Base-by-base conservation (phyloP, 2,113 vertebrate genomes). In the Caranx melampygus region DNA sequence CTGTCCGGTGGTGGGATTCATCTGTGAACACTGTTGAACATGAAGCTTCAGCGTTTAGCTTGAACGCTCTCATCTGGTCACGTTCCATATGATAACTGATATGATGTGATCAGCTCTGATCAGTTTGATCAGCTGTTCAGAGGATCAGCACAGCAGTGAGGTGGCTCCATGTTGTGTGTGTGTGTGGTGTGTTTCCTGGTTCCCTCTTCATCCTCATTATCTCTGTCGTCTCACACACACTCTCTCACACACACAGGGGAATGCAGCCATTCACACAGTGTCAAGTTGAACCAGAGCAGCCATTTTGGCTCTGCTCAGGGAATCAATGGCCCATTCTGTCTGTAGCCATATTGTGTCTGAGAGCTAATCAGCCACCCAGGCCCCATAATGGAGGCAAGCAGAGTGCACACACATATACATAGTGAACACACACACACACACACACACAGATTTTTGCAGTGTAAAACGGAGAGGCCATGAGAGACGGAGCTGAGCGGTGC, bases 291-390 rank as follows among this genome's bases (percentile, higher is more conserved):
- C 34, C 84, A 33, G 59, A 72, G 82, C 78, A 61, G 86, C 87
- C 83, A 88, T 89, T 85, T 85, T 88, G 78, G 79, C 84, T 75
- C 78, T 60, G 55, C 81, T 31, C 45, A 15, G 55, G 71, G 75
- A 87, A 88, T 92, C 87, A 88, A 88, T 90, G 85, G 75, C 42
- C 89, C 86, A 80, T 91, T 91, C 82, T 85, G 84, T 89, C 84
- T 86, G 79, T 85, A 79, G 68, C 77, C 85, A 85, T 85, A 86
- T 87, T 91, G 87, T 84, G 82, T 89, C 73, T 83, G 78, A 71
- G 87, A 80, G 77, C 69, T 91, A 91, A 93, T 93, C 90, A 84
- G 82, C 81, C 87, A 83, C 62, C 61, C 68, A 85, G 79, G 75
- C 44, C 61, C 78, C 78, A 68, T 92, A 89, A 91, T 82, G 78